These are phyloP conservation scores for Diabrotica undecimpunctata DNA, from an alignment of 1,140 invertebrate species.

Conservation along the genomic window DNA sequence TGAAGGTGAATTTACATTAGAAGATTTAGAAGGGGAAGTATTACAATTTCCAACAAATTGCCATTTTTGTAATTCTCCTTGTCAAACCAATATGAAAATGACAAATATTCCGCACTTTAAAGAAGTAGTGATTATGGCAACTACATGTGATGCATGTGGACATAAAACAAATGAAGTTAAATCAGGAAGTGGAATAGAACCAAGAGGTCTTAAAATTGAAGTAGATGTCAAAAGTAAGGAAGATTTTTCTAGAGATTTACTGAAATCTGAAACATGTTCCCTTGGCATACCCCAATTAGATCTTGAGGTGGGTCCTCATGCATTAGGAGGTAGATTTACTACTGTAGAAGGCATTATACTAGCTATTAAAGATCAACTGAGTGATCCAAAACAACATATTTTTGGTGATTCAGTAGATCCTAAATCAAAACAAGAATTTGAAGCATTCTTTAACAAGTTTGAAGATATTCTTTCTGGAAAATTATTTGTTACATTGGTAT, in stretches of 20 bases:
- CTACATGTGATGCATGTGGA: constrained; percentile 86
- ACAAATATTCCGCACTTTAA: constrained; percentile 96
- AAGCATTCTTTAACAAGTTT: constrained; percentile 66
- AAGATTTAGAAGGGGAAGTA: constrained; percentile 76
- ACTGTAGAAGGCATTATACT: constrained; percentile 85
- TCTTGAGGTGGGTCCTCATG: constrained; percentile 76
- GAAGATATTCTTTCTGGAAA: constrained; percentile 66
- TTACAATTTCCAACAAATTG: constrained; percentile 86
- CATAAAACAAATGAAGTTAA: constrained; percentile 93
- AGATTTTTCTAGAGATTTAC: constrained; percentile 88
- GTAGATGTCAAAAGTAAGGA: constrained; percentile 67
- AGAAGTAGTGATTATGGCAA: constrained; percentile 97
- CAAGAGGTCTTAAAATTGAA: constrained; percentile 74
- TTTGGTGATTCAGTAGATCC: constrained; percentile 69
- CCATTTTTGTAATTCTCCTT: constrained; percentile 76
- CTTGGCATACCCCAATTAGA: constrained; percentile 89
- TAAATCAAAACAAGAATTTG: constrained; percentile 53
- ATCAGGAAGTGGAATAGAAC: constrained; percentile 85
- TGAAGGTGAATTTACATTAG: constrained; percentile 58
- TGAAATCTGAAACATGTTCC: constrained; percentile 94
- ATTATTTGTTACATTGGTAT: constrained; percentile 67
- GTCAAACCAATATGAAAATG: constrained; percentile 94
- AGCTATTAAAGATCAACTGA: constrained; percentile 67
- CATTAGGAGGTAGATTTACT: constrained; percentile 91
- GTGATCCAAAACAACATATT: constrained; percentile 53